Evolutionary conservation across 1,140 invertebrate species (phyloP).

Genomic region (Neotoxoptera formosana): DNA sequence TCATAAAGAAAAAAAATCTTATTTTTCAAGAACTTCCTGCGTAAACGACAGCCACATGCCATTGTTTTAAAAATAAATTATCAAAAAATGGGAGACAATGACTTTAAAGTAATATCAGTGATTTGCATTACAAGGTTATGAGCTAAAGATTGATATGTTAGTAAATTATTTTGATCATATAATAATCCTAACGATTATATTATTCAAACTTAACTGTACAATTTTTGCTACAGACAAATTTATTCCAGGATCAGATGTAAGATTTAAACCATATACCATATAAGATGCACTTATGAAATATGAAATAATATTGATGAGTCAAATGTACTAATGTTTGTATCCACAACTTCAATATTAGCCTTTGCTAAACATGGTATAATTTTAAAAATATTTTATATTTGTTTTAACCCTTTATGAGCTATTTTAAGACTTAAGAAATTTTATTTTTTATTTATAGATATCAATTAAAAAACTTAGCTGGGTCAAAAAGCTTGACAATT

Average conservation of each 20-base stretch:
- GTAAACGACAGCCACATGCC: no score
- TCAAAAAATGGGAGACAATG: no score
- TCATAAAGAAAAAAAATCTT: no score
- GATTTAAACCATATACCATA: not conserved
- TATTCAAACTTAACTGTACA: not conserved
- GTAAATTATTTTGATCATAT: not conserved
- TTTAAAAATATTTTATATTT: no score
- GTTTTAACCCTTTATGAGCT: no score
- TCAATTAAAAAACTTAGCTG: not conserved
- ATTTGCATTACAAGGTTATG: not conserved
- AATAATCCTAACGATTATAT: not conserved
- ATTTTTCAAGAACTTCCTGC: no score
- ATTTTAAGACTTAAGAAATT: no score
- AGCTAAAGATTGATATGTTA: not conserved
- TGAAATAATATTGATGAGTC: not conserved
- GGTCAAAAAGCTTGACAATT: no score
- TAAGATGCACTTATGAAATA: not conserved
- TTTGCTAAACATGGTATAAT: not conserved
- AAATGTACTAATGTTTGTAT: not conserved
- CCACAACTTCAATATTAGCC: not conserved
- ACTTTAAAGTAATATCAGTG: not conserved
- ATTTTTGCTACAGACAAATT: not conserved
- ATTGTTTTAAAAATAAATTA: not conserved
- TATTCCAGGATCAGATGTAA: not conserved
- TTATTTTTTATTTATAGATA: no score